Evolutionary conservation across 2,888 invertebrate species (phyloP).

Genomic region (Drosophila neonasuta): DNA sequence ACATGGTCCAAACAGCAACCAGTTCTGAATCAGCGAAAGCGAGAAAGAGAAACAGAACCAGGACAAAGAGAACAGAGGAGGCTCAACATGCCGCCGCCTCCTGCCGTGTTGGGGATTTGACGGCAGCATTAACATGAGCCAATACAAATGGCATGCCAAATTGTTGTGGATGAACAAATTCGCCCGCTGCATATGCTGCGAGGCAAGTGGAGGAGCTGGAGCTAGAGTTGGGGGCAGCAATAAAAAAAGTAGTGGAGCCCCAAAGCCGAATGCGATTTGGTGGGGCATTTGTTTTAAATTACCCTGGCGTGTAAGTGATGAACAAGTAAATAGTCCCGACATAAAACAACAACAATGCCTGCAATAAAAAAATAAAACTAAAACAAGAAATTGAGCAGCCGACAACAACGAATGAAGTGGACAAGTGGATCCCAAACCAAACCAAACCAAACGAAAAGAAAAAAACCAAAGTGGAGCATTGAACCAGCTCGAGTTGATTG

Average conservation of each 20-base stretch:
- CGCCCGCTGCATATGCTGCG: conserved; percentile 54
- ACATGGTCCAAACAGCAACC: conserved; percentile 21
- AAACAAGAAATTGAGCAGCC: conserved; percentile 62
- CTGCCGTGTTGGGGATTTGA: conserved; percentile 68
- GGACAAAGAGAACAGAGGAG: neutral
- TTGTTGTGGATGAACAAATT: conserved; percentile 75
- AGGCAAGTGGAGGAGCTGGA: conserved; percentile 7
- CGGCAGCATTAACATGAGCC: conserved; percentile 73
- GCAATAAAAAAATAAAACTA: conserved; percentile 26
- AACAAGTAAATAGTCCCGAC: conserved; percentile 63
- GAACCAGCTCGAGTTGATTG: conserved; percentile 60
- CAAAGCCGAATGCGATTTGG: conserved; percentile 72
- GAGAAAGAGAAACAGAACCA: neutral
- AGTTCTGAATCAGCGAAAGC: conserved; percentile 1
- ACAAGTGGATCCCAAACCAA: conserved; percentile 22
- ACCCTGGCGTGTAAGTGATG: conserved; percentile 79
- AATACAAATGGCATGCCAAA: conserved; percentile 79
- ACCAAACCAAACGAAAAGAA: no score
- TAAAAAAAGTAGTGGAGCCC: conserved; percentile 65
- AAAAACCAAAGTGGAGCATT: conserved; percentile 50
- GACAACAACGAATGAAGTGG: conserved; percentile 28
- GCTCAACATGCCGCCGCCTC: conserved; percentile 47
- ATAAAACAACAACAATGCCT: conserved; percentile 34
- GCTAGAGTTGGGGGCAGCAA: conserved; percentile 20
- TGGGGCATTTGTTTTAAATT: conserved; percentile 77